These are phyloP conservation scores for Drosophila pandora DNA, from an alignment of 1,140 invertebrate genomes.

Conservation along the genomic window DNA sequence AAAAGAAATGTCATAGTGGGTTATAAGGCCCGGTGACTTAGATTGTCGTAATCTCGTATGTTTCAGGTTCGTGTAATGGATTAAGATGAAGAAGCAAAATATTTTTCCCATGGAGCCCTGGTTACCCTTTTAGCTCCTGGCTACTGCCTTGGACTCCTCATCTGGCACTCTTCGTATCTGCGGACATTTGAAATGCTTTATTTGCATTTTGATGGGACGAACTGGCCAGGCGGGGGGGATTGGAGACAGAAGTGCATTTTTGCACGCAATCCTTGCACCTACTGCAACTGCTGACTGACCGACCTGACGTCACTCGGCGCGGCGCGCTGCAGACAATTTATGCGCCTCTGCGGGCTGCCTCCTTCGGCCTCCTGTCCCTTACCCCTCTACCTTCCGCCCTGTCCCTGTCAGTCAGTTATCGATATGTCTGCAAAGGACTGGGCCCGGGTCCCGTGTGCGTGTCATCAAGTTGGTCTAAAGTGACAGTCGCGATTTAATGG, in stretches of 20 bases:
- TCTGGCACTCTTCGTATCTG: conserved; percentile 29
- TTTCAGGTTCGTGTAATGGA: neutral
- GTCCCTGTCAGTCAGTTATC: conserved; percentile 48
- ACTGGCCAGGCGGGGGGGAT: conserved; percentile 48
- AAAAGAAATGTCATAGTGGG: too few species aligned
- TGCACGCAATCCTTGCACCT: conserved; percentile 78
- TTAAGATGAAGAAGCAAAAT: neutral
- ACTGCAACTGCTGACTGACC: conserved; percentile 65
- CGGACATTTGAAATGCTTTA: conserved; percentile 77
- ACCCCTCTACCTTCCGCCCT: conserved; percentile 8
- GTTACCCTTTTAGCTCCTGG: conserved; percentile 5
- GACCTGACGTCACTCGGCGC: conserved; percentile 77
- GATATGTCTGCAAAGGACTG: conserved; percentile 46
- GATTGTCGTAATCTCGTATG: neutral
- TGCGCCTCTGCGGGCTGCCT: conserved; percentile 54
- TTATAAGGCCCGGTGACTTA: neutral
- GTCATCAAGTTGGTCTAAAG: conserved; percentile 83
- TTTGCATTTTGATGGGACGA: conserved; percentile 81
- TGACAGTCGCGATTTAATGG: conserved; percentile 83
- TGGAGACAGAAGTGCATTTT: conserved; percentile 73
- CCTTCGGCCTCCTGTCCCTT: conserved; percentile 16
- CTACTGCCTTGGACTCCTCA: neutral
- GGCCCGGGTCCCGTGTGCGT: conserved; percentile 66
- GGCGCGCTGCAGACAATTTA: conserved; percentile 75
- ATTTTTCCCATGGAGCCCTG: conserved; percentile 15